These are phyloP conservation scores for Amphiura filiformis DNA, from an alignment of 35 echinoderm and acorn worm species.

Conservation along the genomic window DNA sequence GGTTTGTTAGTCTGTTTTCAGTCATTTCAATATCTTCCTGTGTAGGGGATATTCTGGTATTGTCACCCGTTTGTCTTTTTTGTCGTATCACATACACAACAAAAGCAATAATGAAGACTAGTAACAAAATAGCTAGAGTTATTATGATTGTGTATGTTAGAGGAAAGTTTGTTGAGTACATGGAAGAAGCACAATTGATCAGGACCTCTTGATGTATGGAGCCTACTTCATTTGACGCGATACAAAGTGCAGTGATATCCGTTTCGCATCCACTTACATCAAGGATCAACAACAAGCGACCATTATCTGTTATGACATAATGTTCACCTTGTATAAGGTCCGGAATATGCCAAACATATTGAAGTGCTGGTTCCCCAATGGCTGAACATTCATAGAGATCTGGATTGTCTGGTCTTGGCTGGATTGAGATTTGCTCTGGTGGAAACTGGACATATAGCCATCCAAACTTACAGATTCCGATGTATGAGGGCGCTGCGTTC, in stretches of 20 bases:
- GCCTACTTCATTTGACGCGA: conserved; percentile 6
- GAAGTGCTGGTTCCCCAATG: neutral
- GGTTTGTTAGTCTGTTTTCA: no score
- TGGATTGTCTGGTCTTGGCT: neutral
- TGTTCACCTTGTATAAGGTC: neutral
- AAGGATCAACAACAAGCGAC: neutral
- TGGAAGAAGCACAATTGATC: neutral
- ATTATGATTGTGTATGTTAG: no score
- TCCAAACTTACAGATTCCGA: neutral
- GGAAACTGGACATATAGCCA: neutral
- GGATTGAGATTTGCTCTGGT: neutral
- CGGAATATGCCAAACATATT: conserved; percentile 16
- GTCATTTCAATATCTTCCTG: no score
- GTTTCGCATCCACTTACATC: neutral
- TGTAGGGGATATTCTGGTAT: no score
- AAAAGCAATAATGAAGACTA: no score
- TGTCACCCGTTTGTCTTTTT: no score
- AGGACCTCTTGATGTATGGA: no score
- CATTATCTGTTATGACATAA: neutral
- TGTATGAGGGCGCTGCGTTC: neutral
- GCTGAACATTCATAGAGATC: neutral
- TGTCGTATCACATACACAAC: no score
- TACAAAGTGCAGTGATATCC: neutral
- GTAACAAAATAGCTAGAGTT: no score
- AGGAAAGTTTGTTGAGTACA: neutral